phyloP scores from a whole-genome alignment of 2,888 invertebrate genomes.

The Hyles lineata region DNA sequence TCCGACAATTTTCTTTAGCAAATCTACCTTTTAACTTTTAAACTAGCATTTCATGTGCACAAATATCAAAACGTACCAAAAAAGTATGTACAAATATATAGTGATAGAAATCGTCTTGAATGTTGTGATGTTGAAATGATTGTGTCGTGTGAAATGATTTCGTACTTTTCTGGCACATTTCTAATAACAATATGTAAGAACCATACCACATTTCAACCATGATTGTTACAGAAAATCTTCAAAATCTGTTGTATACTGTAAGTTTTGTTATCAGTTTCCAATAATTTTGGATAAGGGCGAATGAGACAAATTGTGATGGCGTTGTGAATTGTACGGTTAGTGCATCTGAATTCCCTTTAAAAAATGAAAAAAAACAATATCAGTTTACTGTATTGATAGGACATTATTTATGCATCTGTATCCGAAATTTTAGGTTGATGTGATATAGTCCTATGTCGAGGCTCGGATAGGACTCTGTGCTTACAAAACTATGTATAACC shows the following conservation, averaged over 20 bases:
- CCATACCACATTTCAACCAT: neutral
- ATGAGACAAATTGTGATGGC: too few species aligned
- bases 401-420: too few species aligned
- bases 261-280: too few species aligned
- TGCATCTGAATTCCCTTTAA: too few species aligned
- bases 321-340: too few species aligned
- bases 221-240: too few species aligned
- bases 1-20: neutral
- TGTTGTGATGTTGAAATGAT: neutral
- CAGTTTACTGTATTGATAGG: too few species aligned
- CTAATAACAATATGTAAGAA: neutral
- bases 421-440: neutral
- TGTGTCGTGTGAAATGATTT: neutral
- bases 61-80: conserved; percentile 13
- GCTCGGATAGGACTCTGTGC: neutral
- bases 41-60: neutral
- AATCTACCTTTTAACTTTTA: neutral
- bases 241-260: too few species aligned
- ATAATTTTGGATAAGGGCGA: too few species aligned
- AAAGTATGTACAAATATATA: neutral
- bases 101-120: conserved; percentile 4
- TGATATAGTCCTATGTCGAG: neutral
- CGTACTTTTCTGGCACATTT: conserved; percentile 11
- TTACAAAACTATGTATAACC: neutral
- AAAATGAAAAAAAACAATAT: too few species aligned